Conservation (phyloP, 2,797 vertebrate genomes). For the Diplodus sargus region DNA sequence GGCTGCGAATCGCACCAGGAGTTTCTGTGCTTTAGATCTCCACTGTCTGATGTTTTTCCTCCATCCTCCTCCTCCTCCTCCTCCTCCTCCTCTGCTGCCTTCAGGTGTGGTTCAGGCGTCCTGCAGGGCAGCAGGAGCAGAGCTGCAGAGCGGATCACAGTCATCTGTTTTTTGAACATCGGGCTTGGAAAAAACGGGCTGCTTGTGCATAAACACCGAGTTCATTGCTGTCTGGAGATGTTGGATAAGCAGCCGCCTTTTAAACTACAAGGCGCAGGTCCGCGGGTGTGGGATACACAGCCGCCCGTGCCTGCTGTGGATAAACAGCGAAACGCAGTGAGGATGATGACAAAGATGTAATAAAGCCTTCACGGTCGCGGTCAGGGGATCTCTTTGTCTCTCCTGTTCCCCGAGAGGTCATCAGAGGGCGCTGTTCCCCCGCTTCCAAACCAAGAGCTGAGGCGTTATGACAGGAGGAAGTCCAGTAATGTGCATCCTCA, state of each 20-base stretch:
- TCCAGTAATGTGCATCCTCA: slow-evolving; percentile 20
- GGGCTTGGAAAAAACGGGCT: background rate
- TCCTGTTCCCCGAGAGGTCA: slow-evolving; percentile 50
- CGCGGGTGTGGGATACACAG: slow-evolving; percentile 25
- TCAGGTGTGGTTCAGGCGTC: slow-evolving; percentile 80
- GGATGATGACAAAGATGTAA: slow-evolving; percentile 53
- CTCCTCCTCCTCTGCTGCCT: slow-evolving; percentile 39
- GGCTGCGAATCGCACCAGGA: slow-evolving; percentile 4
- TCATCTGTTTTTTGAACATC: slow-evolving; percentile 37
- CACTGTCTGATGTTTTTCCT: slow-evolving; percentile 23
- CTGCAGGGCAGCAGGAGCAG: slow-evolving; percentile 64
- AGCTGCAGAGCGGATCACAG: slow-evolving; percentile 55
- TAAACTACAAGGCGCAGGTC: slow-evolving; percentile 3
- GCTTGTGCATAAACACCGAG: background rate
- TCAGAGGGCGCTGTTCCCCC: slow-evolving; percentile 73
- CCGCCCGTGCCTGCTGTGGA: background rate
- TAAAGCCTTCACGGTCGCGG: slow-evolving; percentile 39
- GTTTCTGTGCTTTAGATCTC: slow-evolving; percentile 25
- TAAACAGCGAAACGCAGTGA: slow-evolving; percentile 35
- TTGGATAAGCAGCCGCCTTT: slow-evolving; percentile 3
- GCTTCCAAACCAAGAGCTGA: slow-evolving; percentile 5
- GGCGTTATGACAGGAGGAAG: slow-evolving; percentile 21
- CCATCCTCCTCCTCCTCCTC: slow-evolving; percentile 10
- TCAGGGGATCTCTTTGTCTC: slow-evolving; percentile 57
- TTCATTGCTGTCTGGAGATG: background rate